Conservation (phyloP, 2,797 vertebrate species). For the Gallinago stenura region DNA sequence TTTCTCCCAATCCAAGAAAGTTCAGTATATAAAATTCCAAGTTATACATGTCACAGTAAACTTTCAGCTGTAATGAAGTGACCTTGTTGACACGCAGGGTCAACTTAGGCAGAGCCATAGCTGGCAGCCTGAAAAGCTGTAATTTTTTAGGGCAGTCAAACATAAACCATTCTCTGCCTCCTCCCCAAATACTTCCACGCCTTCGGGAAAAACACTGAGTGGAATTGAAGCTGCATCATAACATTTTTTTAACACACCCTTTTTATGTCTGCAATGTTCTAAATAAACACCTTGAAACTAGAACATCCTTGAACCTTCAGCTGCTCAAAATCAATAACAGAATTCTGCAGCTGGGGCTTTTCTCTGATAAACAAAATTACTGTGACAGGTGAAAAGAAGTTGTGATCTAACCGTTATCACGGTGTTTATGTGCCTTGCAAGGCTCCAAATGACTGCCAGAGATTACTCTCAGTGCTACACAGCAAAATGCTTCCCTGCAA, state of each 20-base stretch:
- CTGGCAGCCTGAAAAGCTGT: not conserved
- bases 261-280: not conserved
- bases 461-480: not conserved
- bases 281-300: not conserved
- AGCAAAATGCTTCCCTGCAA: not conserved
- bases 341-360: not conserved
- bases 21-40: not conserved
- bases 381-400: not conserved
- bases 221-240: not conserved
- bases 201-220: not conserved
- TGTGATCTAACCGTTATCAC: slow-evolving; percentile 14
- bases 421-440: not conserved
- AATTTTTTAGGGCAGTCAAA: not conserved
- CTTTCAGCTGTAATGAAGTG: not conserved
- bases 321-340: not conserved
- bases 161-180: not conserved
- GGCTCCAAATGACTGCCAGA: not conserved
- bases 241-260: not conserved
- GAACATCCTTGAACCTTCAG: not conserved
- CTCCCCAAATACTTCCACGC: not conserved
- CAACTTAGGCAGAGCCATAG: not conserved
- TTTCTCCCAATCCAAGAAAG: not conserved
- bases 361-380: slow-evolving; percentile 10
- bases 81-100: not conserved
- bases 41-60: not conserved